phyloP scores from a whole-genome alignment of 2,888 invertebrate genomes.

The Xanthorhoe spadicearia region DNA sequence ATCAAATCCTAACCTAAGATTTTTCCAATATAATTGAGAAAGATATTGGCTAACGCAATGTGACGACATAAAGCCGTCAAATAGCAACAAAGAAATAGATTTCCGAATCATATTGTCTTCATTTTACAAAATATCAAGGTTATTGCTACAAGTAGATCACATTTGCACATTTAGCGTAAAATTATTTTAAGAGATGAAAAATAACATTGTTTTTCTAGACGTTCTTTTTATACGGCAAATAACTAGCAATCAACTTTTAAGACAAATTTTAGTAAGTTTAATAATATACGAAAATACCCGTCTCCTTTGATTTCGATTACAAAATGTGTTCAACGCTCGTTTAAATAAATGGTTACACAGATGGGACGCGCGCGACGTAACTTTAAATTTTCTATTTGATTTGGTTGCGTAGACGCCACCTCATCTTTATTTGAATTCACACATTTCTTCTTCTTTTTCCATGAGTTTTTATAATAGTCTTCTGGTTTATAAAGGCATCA shows the following conservation, averaged over 20 bases:
- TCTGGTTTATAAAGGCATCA: no score
- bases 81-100: not conserved
- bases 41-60: no score
- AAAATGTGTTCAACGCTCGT: constrained; percentile 4
- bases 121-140: not conserved
- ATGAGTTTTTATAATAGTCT: not conserved
- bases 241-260: not conserved
- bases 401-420: constrained; percentile 18
- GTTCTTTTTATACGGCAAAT: no score
- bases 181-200: no score
- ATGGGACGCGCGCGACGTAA: constrained; percentile 13
- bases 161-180: no score
- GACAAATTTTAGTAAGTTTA: not conserved
- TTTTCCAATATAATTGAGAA: no score
- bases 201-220: no score
- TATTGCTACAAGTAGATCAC: no score
- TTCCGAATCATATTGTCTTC: not conserved
- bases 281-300: not conserved
- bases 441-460: not conserved
- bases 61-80: no score
- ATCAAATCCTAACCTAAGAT: no score
- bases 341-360: constrained; percentile 17
- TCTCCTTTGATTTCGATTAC: not conserved
- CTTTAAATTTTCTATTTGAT: constrained; percentile 34
- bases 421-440: constrained; percentile 2